Evolutionary conservation across 2,888 invertebrate species (phyloP), one percentile per base, ranked within the genome.

Genomic region (Ophioninae sp.): DNA sequence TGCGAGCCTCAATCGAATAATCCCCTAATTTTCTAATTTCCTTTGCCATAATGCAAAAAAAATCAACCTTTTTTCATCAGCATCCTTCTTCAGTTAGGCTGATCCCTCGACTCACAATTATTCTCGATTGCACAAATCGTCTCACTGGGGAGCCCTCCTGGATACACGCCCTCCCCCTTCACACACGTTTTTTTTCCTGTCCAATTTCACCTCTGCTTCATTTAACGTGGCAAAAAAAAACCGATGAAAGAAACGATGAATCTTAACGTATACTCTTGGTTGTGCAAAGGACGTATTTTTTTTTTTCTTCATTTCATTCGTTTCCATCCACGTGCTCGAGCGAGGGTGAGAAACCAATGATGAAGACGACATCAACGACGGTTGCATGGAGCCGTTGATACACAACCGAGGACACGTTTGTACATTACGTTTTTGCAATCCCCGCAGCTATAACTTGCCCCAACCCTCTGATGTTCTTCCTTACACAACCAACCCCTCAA

Each of bases 371-470:
- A 5, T 51, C 56, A 69, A 67, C 82, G 79, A 58, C 63, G 78
- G 61, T 41, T 84, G 83, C 83, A 84, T 81, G 81, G 69, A 78
- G 78, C 58, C 78, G 20, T 71, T 75, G 72, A 84, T 79, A 79
- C 65, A 79, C 72, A 59, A 79, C 58, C 78, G 63, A 56, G 41
- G 64, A 72, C 41, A 58, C 17, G 56, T 23, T 61, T 64, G 64
- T 78, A 78, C 56, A 51, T 71, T 56, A 69, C 63, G 17, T 51
- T 71, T 51, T 78, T 37, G n/a, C 30, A 67, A 67, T 79, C 67
- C 41, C 61, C 30, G 22, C 30, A 20, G 30, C 59, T 67, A 59
- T 58, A 61, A n/a, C n/a, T n/a, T 17, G 20, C 64, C 51, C 30
- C 64, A 23, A 9, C 10, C 61, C 17, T 37, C 37, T 51, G 30